These are phyloP conservation scores for Crocallis elinguaria DNA, from an alignment of 2,888 invertebrate genomes.

Conservation along the genomic window DNA sequence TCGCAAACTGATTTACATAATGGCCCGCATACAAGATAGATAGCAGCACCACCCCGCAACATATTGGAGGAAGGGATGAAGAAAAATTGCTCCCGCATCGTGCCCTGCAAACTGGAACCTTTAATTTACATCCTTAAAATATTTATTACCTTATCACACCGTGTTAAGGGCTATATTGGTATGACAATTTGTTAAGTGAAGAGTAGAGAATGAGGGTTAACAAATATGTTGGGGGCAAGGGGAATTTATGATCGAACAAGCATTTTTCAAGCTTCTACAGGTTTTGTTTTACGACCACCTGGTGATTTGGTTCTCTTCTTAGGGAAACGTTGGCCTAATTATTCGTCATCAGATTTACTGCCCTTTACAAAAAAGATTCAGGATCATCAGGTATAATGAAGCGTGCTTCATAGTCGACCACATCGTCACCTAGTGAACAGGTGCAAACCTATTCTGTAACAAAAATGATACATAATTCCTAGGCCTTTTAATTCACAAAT, in stretches of 20 bases:
- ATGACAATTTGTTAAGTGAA: slow-evolving; percentile 19
- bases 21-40: slow-evolving; percentile 68
- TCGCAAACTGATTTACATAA: slow-evolving; percentile 67
- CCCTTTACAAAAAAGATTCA: not conserved
- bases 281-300: slow-evolving; percentile 31
- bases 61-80: slow-evolving; percentile 72
- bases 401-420: no score
- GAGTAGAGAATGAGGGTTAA: slow-evolving; percentile 53
- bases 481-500: no score
- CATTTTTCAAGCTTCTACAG: slow-evolving; percentile 42
- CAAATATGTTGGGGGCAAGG: slow-evolving; percentile 57
- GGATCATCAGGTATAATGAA: no score
- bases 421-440: no score
- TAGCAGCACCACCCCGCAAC: slow-evolving; percentile 65
- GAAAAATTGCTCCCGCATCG: slow-evolving; percentile 70
- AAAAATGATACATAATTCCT: no score
- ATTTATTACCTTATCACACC: slow-evolving; percentile 40
- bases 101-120: slow-evolving; percentile 63
- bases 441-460: no score
- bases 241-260: slow-evolving; percentile 55
- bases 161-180: slow-evolving; percentile 35
- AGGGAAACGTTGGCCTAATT: not conserved
- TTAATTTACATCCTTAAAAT: slow-evolving; percentile 55
- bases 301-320: slow-evolving; percentile 13
- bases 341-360: not conserved